Base-by-base conservation (phyloP, 2,797 vertebrate genomes). In the Australoheros facetus region DNA sequence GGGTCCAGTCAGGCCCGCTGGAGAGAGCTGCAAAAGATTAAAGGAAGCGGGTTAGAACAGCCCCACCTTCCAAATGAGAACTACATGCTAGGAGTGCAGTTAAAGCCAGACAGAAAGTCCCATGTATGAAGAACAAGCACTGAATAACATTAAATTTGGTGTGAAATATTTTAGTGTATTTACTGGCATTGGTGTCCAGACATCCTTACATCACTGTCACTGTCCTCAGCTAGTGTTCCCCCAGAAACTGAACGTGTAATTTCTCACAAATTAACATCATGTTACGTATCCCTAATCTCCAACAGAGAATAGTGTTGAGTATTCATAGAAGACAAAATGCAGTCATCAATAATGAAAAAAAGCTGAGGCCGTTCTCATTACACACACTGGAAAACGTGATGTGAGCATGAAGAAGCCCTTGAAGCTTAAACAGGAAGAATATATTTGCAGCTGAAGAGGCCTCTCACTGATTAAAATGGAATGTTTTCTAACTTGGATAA, bases 381-480 rank as follows among this genome's bases (percentile, higher is more conserved):
- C 19, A 45, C 34, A 76, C 16, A 56, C 7, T 45, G 26, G 14
- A 26, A 56, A 51, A 30, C 60, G 14, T 48, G 71, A 82, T 72
- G 34, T 2, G 17, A 54, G 54, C 26, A 37, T 28, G 39, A 81
- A 56, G 2, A 3, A 59, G 71, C 58, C n/a, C 19, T 58, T 56
- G 55, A 78, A 83, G 56, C 17, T 56, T 26, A 14, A 56, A 69
- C 9, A 56, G 34, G 32, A 79, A 8, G 54, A 37, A 70, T 10
- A 5, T 60, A 32, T 87, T 37, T 79, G 13, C 51, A n/a, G 5
- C 28, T 32, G 26, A 71, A 73, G 72, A 77, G n/a, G 2, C 59
- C 56, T 59, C 56, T 58, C 28, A 3, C 64, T 78, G 81, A 84
- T 83, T 83, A 69, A 83, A 57, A 71, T 54, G 4, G 84, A 76